Base-by-base conservation (phyloP, 2,797 vertebrate genomes). In the Glyptemys insculpta region DNA sequence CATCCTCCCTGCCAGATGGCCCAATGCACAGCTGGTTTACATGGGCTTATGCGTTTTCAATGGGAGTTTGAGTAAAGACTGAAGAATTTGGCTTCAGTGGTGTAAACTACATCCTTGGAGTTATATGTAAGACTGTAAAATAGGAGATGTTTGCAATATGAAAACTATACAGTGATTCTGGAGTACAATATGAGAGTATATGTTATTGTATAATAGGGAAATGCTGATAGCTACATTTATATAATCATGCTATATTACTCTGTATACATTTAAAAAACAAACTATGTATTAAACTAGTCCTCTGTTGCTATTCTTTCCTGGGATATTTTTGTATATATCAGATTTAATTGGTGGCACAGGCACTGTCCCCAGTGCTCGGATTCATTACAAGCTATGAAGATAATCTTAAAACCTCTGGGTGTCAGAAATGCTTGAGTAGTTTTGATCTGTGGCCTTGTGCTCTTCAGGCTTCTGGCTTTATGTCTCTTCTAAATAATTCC, bases 401-500 rank as follows among this genome's bases (percentile, higher is more conserved):
- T 59, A 91, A 91, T 85, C 65, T 84, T 88, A 90, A 96, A 92
- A 93, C 7, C 78, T 84, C 59, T 91, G 57, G 34, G 34, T 83
- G 91, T 87, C 78, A 94, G 83, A 95, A 96, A 96, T 41, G 50
- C 90, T 94, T 83, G 83, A 96, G 78, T 41, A 86, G 72, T 85
- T 97, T 93, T 96, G 53, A 91, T 95, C 56, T 94, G 78, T 89
- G n/a, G 34, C 91, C 74, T 88, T 87, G 44, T 80, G 25, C 59
- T 94, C 52, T 94, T 92, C 90, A 91, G 82, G 88, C 76, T 27
- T 92, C 86, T 88, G 81, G 76, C 56, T 95, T 96, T 91, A 52
- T 88, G 94, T 81, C 49, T 96, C 89, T 82, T 87, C 94, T 97
- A 96, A 97, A 93, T 92, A 95, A 96, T 94, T 97, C 91, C 96